Evolutionary conservation across 1,140 invertebrate species (phyloP).

Genomic region (Gryon sp.): DNA sequence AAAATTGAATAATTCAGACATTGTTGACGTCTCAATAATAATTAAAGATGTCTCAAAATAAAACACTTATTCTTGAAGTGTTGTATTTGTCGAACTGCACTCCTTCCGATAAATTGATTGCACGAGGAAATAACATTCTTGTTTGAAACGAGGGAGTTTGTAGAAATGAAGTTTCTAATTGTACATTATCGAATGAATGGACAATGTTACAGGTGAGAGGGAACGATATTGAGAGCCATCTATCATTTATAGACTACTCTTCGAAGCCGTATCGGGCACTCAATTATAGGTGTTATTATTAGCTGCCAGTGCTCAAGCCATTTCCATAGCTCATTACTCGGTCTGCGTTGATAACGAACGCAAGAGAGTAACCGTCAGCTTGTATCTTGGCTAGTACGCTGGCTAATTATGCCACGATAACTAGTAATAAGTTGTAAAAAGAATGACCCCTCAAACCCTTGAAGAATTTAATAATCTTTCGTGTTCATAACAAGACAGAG

Average conservation of each 20-base stretch:
- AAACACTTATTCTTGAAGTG: no score
- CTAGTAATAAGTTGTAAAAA: constrained; percentile 36
- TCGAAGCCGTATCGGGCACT: constrained; percentile 58
- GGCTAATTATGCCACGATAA: constrained; percentile 67
- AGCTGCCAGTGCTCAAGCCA: constrained; percentile 62
- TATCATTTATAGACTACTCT: constrained; percentile 52
- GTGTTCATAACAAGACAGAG: neutral
- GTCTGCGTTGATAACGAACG: constrained; percentile 57
- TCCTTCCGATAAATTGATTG: no score
- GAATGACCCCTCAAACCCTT: constrained; percentile 16
- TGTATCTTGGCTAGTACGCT: constrained; percentile 64
- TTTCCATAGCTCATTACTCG: constrained; percentile 69
- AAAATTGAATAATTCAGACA: no score
- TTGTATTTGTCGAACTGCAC: no score
- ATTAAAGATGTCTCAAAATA: no score
- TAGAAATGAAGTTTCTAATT: no score
- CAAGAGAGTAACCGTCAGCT: constrained; percentile 59
- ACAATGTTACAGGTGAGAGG: constrained; percentile 26
- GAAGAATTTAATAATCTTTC: constrained; percentile 46
- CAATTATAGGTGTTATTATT: constrained; percentile 70
- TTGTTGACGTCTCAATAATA: no score
- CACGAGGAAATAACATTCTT: no score
- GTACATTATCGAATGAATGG: neutral
- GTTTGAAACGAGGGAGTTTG: no score
- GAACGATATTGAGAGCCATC: constrained; percentile 31